These are phyloP conservation scores for Dinomys branickii DNA, from an alignment of 2,113 vertebrate species.

Conservation along the genomic window DNA sequence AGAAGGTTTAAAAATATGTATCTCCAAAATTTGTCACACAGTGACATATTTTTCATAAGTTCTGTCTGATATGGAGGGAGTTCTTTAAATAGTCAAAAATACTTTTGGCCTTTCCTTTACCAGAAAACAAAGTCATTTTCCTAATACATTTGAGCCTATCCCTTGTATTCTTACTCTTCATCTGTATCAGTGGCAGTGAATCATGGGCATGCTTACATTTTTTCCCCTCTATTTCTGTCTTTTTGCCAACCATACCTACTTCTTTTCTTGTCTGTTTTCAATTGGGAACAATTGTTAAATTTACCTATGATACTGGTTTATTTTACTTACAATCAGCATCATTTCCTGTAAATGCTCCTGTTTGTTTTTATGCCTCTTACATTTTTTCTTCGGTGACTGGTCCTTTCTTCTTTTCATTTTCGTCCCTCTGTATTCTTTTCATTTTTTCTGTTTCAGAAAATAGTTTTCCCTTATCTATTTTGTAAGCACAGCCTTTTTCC, in stretches of 20 bases:
- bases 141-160: neutral
- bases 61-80: neutral
- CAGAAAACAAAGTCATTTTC: too few species aligned
- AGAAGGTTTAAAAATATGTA: too few species aligned
- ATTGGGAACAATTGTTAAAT: neutral
- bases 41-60: neutral
- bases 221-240: neutral
- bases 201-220: neutral
- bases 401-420: neutral
- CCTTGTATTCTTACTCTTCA: neutral
- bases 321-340: neutral
- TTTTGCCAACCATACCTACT: neutral
- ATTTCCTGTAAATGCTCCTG: neutral
- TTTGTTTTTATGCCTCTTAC: too few species aligned
- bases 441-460: too few species aligned
- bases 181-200: neutral
- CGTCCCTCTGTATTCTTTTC: neutral
- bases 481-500: neutral
- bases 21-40: neutral
- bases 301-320: neutral
- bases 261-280: neutral
- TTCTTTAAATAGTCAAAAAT: neutral
- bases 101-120: neutral
- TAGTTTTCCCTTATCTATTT: neutral
- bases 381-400: neutral